A percentile compares a stretch with the other conserved stretches of the same genome.
These are phyloP conservation scores for Pilophorus perplexus DNA, from an alignment of 2,888 invertebrate species.

Conservation along the genomic window DNA sequence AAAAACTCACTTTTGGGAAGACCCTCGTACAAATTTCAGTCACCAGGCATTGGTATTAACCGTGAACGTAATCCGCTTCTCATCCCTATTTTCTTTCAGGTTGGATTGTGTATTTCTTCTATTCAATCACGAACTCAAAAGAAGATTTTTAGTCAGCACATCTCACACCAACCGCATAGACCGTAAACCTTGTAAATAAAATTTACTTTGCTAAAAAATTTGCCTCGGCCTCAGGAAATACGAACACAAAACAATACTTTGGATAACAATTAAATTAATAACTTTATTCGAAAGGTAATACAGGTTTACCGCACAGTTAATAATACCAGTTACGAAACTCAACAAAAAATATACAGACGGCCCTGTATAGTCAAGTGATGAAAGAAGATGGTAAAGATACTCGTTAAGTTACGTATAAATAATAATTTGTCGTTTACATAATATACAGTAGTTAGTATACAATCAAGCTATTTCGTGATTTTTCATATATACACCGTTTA, in stretches of 20 bases:
- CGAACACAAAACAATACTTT: neutral
- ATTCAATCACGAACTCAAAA: constrained; percentile 23
- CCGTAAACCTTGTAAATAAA: too few species aligned
- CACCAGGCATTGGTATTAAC: too few species aligned
- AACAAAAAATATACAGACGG: constrained; percentile 36
- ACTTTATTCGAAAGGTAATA: constrained; percentile 35
- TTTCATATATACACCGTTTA: constrained; percentile 20
- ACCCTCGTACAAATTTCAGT: too few species aligned
- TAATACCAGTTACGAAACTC: constrained; percentile 27
- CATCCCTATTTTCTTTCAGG: constrained; percentile 2
- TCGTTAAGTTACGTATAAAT: constrained; percentile 4
- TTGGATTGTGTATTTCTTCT: constrained; percentile 18
- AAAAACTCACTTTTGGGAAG: too few species aligned
- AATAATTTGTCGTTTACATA: constrained; percentile 12
- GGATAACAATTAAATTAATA: constrained; percentile 31
- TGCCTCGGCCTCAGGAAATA: too few species aligned
- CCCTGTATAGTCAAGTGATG: constrained; percentile 9
- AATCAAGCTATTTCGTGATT: neutral
- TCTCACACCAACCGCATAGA: too few species aligned
- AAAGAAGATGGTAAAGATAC: constrained; percentile 13
- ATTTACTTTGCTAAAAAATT: too few species aligned
- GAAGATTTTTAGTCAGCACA: too few species aligned
- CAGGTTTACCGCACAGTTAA: constrained; percentile 19
- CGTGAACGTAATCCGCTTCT: too few species aligned
- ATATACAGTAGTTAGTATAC: constrained; percentile 33